These are phyloP conservation scores for Timandra comae DNA, from an alignment of 2,888 invertebrate genomes.

Conservation along the genomic window DNA sequence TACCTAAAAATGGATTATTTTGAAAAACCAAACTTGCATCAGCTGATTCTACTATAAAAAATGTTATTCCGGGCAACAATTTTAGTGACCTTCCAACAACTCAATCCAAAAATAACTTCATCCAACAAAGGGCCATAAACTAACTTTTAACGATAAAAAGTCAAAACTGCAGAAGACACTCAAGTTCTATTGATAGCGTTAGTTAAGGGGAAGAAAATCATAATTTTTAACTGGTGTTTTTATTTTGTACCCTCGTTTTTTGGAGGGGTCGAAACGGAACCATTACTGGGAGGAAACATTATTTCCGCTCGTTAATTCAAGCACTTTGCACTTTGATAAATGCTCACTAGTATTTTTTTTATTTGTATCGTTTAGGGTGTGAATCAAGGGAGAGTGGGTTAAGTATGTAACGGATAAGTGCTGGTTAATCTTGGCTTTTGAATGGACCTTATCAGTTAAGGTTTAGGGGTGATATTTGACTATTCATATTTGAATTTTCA, in stretches of 20 bases:
- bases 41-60: no score
- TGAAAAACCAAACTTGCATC: no score
- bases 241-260: constrained; percentile 40
- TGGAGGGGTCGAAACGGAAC: constrained; percentile 47
- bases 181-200: constrained; percentile 18
- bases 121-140: background rate
- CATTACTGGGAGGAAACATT: constrained; percentile 70
- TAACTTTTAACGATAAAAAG: constrained; percentile 14
- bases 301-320: constrained; percentile 72
- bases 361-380: constrained; percentile 41
- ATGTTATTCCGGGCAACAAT: no score
- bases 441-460: no score
- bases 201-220: constrained; percentile 31
- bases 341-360: constrained; percentile 55
- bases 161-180: constrained; percentile 10
- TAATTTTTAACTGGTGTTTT: constrained; percentile 54
- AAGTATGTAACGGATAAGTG: no score
- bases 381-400: constrained; percentile 17
- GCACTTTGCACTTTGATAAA: constrained; percentile 68
- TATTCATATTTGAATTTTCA: no score
- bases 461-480: no score
- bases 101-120: no score
- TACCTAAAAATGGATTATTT: no score
- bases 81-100: no score
- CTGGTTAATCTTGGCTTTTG: no score